These are phyloP conservation scores for Deladenus siricidicola DNA, from an alignment of 2,888 invertebrate genomes.

Conservation along the genomic window DNA sequence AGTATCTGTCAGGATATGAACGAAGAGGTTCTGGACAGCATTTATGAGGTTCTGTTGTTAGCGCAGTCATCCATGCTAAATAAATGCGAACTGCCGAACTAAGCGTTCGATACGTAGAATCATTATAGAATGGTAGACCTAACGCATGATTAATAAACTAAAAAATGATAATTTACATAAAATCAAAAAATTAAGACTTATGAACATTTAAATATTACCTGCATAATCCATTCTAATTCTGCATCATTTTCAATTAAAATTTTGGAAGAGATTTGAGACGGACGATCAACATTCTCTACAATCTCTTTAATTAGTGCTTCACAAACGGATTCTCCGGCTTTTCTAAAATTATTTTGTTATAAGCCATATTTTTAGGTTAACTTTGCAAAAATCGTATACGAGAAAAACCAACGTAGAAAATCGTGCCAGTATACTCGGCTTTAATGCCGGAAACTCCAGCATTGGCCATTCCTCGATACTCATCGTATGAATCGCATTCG, in stretches of 20 bases:
- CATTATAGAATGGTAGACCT: slow-evolving; percentile 32
- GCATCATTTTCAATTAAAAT: slow-evolving; percentile 32
- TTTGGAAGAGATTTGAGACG: neutral
- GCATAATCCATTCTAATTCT: slow-evolving; percentile 51
- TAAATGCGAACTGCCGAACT: slow-evolving; percentile 32
- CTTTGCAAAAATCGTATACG: neutral
- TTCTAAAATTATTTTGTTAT: slow-evolving; percentile 14
- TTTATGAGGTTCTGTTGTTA: slow-evolving; percentile 26
- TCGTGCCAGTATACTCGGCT: slow-evolving; percentile 41
- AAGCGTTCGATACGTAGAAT: slow-evolving; percentile 33
- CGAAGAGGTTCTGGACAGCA: slow-evolving; percentile 23
- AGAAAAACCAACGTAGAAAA: slow-evolving; percentile 39
- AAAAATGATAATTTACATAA: slow-evolving; percentile 2
- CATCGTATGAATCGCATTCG: neutral
- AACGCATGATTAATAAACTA: slow-evolving; percentile 47
- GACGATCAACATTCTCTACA: slow-evolving; percentile 28
- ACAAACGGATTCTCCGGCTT: slow-evolving; percentile 29
- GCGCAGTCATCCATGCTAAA: slow-evolving; percentile 18
- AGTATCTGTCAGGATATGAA: slow-evolving; percentile 25
- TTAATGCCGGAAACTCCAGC: slow-evolving; percentile 45
- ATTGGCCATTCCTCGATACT: slow-evolving; percentile 43
- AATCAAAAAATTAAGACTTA: slow-evolving; percentile 13
- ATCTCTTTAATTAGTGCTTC: slow-evolving; percentile 27
- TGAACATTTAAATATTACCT: slow-evolving; percentile 26
- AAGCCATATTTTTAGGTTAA: neutral